These are phyloP conservation scores for Heterotilapia buettikoferi DNA, from an alignment of 2,113 vertebrate genomes.

Conservation along the genomic window DNA sequence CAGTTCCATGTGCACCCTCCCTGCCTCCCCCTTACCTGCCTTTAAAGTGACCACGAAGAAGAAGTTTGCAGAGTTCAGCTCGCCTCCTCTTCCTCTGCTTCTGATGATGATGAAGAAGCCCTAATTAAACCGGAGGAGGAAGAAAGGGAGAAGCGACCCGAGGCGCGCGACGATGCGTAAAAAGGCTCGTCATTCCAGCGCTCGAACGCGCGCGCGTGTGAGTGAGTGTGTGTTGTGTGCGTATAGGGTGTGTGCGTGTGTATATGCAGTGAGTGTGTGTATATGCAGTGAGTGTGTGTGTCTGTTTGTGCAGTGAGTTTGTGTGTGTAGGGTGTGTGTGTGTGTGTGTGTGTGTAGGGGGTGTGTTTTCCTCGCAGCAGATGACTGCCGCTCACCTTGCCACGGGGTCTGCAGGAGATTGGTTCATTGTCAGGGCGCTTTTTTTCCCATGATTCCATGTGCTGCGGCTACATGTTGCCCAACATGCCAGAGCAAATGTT, in stretches of 20 bases:
- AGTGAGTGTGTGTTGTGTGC: neutral
- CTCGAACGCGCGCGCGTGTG: neutral
- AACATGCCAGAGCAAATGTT: slow-evolving; percentile 98
- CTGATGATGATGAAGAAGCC: slow-evolving; percentile 60
- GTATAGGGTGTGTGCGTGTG: neutral
- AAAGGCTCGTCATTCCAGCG: slow-evolving; percentile 76
- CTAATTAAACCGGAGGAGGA: slow-evolving; percentile 74
- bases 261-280: neutral
- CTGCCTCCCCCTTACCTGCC: slow-evolving; percentile 85
- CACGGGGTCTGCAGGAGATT: slow-evolving; percentile 97
- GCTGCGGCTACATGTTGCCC: slow-evolving; percentile 97
- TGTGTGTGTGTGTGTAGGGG: neutral
- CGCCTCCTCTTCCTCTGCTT: neutral
- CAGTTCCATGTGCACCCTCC: neutral
- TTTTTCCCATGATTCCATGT: slow-evolving; percentile 99
- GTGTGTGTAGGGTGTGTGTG: neutral
- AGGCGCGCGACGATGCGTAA: slow-evolving; percentile 81
- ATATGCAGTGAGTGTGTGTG: neutral
- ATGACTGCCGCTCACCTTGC: slow-evolving; percentile 99
- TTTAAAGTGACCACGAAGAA: slow-evolving; percentile 33
- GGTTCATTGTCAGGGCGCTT: slow-evolving; percentile 94
- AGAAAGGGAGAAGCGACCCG: slow-evolving; percentile 69
- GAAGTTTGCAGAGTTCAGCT: slow-evolving; percentile 29
- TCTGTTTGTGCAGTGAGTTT: neutral
- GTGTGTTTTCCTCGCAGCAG: slow-evolving; percentile 71